These are phyloP conservation scores for Conistra vaccinii DNA, from an alignment of 2,888 invertebrate genomes.

Conservation along the genomic window DNA sequence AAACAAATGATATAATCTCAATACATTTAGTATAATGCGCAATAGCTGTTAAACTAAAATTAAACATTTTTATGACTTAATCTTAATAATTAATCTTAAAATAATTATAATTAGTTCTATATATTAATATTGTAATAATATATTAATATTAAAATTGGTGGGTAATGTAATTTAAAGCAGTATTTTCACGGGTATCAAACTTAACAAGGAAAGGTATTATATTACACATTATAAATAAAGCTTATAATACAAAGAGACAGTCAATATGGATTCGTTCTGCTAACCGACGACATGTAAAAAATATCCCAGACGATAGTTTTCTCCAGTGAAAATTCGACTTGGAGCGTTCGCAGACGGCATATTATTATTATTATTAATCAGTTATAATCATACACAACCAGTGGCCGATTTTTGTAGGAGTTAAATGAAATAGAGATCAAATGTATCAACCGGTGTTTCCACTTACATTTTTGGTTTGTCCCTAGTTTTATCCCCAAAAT, in stretches of 20 bases:
- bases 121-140: slow-evolving; percentile 17
- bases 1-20: slow-evolving; percentile 29
- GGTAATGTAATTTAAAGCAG: slow-evolving; percentile 60
- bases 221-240: slow-evolving; percentile 31
- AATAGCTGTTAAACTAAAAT: slow-evolving; percentile 27
- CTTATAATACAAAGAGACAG: slow-evolving; percentile 32
- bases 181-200: slow-evolving; percentile 44
- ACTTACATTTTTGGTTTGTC: no score
- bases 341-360: no score
- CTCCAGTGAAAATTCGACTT: slow-evolving; percentile 37
- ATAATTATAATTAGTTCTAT: slow-evolving; percentile 3
- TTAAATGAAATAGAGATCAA: no score
- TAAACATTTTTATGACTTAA: slow-evolving; percentile 20
- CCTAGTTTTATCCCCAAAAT: no score
- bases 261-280: slow-evolving; percentile 8
- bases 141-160: slow-evolving; percentile 57
- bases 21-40: slow-evolving; percentile 35
- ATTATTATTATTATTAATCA: no score
- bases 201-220: slow-evolving; percentile 14
- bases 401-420: no score
- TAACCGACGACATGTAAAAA: slow-evolving; percentile 9
- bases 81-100: slow-evolving; percentile 4
- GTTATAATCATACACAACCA: neutral
- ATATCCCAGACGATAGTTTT: slow-evolving; percentile 12
- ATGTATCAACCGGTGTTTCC: no score